These are phyloP conservation scores for Neodiprion fabricii DNA, from an alignment of 1,140 invertebrate genomes.

Conservation along the genomic window DNA sequence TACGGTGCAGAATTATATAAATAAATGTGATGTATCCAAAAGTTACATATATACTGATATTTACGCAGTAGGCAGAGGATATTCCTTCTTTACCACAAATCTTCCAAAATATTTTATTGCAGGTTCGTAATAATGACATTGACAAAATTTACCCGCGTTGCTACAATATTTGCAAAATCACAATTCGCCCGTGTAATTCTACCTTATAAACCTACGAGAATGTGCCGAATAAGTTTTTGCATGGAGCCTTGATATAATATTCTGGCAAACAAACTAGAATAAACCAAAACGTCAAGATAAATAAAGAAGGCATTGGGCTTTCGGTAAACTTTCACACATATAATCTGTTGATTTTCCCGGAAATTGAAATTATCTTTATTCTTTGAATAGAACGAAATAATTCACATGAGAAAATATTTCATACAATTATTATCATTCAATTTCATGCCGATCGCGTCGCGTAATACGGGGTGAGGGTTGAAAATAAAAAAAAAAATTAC, in stretches of 20 bases:
- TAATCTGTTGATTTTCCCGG: conserved; percentile 7
- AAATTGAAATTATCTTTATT: conserved; percentile 9
- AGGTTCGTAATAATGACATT: too few species aligned
- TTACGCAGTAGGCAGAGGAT: too few species aligned
- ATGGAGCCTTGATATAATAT: neutral
- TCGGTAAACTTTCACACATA: neutral
- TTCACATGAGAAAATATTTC: neutral
- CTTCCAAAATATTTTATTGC: too few species aligned
- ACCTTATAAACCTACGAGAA: conserved; percentile 15
- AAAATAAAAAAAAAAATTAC: neutral
- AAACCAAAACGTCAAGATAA: neutral
- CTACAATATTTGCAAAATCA: too few species aligned
- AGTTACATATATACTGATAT: too few species aligned
- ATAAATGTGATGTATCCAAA: too few species aligned
- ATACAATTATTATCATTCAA: neutral
- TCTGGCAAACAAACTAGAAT: neutral
- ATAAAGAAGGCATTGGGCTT: conserved; percentile 10
- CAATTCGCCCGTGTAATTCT: neutral
- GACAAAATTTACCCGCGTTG: too few species aligned
- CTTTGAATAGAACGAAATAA: conserved; percentile 15
- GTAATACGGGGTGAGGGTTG: neutral
- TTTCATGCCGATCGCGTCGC: neutral
- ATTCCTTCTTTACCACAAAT: too few species aligned
- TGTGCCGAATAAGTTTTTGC: conserved; percentile 17
- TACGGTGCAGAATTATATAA: too few species aligned